A percentile compares a stretch with the other conserved stretches of the same genome.
Evolutionary conservation across 2,888 invertebrate species (phyloP).

Genomic region (Campopleginae sp.): DNA sequence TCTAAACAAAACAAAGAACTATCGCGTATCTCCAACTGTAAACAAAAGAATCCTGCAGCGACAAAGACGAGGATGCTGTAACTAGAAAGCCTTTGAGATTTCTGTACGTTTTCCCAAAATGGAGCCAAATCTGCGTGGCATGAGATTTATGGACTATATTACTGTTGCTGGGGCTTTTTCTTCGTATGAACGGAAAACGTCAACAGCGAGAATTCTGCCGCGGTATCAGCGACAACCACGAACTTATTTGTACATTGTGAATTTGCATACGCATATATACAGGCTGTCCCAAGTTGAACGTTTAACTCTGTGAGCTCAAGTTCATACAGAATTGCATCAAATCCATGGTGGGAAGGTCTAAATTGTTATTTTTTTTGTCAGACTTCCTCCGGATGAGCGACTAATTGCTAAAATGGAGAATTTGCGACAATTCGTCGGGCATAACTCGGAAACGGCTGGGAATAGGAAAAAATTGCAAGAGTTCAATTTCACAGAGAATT

Average conservation of each 20-base stretch:
- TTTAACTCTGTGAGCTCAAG: neutral
- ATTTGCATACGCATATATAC: neutral
- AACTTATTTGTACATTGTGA: neutral
- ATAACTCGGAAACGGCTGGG: neutral
- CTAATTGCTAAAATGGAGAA: neutral
- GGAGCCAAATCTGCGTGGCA: neutral
- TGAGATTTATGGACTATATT: neutral
- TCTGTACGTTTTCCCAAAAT: neutral
- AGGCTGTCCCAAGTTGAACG: neutral
- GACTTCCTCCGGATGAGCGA: neutral
- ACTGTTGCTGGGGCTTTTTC: neutral
- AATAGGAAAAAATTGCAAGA: neutral
- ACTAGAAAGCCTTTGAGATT: neutral
- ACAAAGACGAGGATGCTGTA: constrained; percentile 9
- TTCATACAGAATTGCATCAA: neutral
- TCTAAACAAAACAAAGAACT: neutral
- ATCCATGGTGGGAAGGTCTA: neutral
- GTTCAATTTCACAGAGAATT: neutral
- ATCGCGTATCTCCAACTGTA: neutral
- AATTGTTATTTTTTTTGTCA: neutral
- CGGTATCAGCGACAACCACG: neutral
- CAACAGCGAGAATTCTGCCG: neutral
- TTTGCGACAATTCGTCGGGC: neutral
- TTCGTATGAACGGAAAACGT: constrained; percentile 7
- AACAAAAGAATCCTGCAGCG: neutral